Conservation (phyloP, 2,888 invertebrate species). For the Dioctria linearis region DNA sequence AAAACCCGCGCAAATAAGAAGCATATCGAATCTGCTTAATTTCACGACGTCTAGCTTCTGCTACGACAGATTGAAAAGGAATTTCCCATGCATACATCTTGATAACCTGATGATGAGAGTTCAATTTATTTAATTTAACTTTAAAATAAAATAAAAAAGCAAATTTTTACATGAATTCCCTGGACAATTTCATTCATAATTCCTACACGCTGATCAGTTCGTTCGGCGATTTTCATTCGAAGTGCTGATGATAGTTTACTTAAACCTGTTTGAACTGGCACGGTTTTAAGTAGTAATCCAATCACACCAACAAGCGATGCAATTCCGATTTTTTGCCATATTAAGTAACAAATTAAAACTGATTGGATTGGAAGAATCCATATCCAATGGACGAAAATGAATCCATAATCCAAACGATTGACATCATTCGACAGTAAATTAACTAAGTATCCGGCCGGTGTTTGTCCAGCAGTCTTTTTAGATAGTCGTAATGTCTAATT, state of each 20-base stretch:
- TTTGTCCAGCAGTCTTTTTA: conserved; percentile 79
- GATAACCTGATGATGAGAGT: conserved; percentile 78
- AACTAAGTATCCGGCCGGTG: conserved; percentile 90
- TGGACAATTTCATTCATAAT: conserved; percentile 96
- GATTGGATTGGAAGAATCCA: conserved; percentile 87
- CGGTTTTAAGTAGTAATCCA: conserved; percentile 82
- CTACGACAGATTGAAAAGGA: conserved; percentile 88
- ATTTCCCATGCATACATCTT: conserved; percentile 99
- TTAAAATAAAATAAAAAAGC: conserved; percentile 62
- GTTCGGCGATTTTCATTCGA: conserved; percentile 84
- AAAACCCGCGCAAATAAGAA: conserved; percentile 78
- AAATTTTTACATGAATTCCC: conserved; percentile 83
- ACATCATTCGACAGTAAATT: conserved; percentile 96
- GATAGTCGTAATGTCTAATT: conserved; percentile 79
- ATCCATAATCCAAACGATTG: conserved; percentile 89
- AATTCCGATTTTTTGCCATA: conserved; percentile 82
- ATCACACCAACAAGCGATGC: conserved; percentile 84
- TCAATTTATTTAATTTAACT: not conserved
- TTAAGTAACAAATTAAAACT: conserved; percentile 79
- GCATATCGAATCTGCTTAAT: conserved; percentile 76
- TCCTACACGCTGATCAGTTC: conserved; percentile 91
- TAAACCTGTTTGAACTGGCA: conserved; percentile 82
- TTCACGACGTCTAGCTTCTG: conserved; percentile 80
- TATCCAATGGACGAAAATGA: conserved; percentile 87
- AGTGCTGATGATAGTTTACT: conserved; percentile 69